These are phyloP conservation scores for Spilosoma lubricipeda DNA, from an alignment of 2,888 invertebrate species.

Conservation along the genomic window DNA sequence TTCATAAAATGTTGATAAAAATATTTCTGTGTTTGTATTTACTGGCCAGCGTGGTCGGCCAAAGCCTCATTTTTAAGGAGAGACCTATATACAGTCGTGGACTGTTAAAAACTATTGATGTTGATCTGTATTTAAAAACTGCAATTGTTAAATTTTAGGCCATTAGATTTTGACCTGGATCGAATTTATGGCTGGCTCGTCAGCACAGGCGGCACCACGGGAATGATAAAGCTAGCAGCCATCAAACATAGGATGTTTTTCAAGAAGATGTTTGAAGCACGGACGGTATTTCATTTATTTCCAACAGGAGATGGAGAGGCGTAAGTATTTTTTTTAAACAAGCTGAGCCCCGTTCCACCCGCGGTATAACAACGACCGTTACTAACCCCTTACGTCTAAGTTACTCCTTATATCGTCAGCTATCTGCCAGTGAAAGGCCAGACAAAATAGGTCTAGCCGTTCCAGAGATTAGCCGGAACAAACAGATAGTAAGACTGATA, in stretches of 20 bases:
- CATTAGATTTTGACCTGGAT: constrained; percentile 61
- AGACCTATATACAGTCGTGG: too few relatives aligned
- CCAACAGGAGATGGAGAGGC: neutral
- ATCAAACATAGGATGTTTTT: constrained; percentile 59
- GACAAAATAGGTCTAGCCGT: too few relatives aligned
- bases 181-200: constrained; percentile 64
- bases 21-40: neutral
- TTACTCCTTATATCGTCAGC: too few relatives aligned
- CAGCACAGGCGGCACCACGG: constrained; percentile 73
- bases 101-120: too few relatives aligned
- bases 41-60: too few relatives aligned
- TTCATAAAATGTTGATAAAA: neutral
- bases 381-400: too few relatives aligned
- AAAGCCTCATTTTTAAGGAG: too few relatives aligned
- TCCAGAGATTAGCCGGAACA: too few relatives aligned
- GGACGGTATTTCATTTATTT: neutral
- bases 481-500: too few relatives aligned
- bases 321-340: neutral
- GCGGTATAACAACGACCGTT: too few relatives aligned
- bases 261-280: constrained; percentile 40
- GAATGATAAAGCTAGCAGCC: constrained; percentile 68
- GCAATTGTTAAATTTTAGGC: constrained; percentile 49
- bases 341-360: too few relatives aligned
- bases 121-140: neutral
- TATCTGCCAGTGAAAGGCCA: too few relatives aligned